A percentile compares a stretch with the other conserved stretches of the same genome.
Evolutionary conservation across 2,888 invertebrate species (phyloP).

Genomic region (Drosophila emarginata): DNA sequence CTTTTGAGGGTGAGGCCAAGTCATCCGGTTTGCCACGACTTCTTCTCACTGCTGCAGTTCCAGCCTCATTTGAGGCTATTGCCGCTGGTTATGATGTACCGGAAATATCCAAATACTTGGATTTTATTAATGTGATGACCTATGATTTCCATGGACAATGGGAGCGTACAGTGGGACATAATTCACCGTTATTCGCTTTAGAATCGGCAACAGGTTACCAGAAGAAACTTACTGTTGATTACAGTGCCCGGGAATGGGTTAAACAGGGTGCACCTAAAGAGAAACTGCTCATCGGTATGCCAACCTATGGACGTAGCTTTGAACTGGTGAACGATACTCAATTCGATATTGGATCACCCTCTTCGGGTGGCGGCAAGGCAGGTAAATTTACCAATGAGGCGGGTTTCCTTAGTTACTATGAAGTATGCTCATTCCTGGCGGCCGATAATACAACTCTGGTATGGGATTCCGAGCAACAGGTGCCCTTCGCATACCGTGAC

Average conservation of each 20-base stretch:
- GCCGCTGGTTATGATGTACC: constrained; percentile 97
- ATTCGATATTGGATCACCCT: constrained; percentile 96
- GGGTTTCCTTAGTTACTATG: constrained; percentile 97
- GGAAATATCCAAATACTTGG: constrained; percentile 95
- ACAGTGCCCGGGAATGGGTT: constrained; percentile 95
- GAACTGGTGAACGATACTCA: constrained; percentile 92
- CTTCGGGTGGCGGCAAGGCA: constrained; percentile 92
- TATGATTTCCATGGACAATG: constrained; percentile 98
- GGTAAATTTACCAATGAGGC: constrained; percentile 96
- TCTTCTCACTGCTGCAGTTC: constrained; percentile 93
- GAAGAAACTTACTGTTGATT: constrained; percentile 96
- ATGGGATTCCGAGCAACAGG: constrained; percentile 98
- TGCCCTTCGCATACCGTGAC: constrained; percentile 95
- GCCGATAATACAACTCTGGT: constrained; percentile 95
- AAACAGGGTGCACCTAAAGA: constrained; percentile 96
- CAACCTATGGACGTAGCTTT: constrained; percentile 96
- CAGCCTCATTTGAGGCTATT: constrained; percentile 96
- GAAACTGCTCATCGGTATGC: constrained; percentile 97
- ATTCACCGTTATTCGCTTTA: constrained; percentile 93
- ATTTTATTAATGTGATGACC: constrained; percentile 97
- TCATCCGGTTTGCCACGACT: constrained; percentile 91
- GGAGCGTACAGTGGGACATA: constrained; percentile 96
- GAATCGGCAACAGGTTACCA: constrained; percentile 95
- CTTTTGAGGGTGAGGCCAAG: constrained; percentile 96
- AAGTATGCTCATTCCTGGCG: constrained; percentile 95